These are phyloP conservation scores for Schlechtendalia chinensis DNA, from an alignment of 1,140 invertebrate species.

Conservation along the genomic window DNA sequence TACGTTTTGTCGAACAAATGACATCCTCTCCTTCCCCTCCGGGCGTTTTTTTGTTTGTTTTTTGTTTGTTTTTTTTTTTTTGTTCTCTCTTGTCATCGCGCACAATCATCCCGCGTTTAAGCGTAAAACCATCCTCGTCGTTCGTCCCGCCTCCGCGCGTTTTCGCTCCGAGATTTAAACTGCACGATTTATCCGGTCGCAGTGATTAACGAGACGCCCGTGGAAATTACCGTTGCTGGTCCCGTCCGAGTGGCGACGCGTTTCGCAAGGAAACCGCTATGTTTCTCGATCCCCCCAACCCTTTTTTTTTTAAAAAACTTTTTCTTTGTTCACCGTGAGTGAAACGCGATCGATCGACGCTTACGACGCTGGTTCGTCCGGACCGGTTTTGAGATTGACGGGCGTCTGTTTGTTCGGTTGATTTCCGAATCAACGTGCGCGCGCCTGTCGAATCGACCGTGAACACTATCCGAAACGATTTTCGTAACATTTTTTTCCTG, in stretches of 20 bases:
- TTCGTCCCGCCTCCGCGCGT: neutral
- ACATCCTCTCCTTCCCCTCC: constrained; percentile 8
- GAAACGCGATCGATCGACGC: constrained; percentile 9
- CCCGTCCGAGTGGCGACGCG: neutral
- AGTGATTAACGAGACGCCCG: constrained; percentile 34
- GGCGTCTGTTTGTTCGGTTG: too few species aligned
- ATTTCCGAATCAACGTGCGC: too few species aligned
- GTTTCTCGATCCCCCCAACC: too few species aligned
- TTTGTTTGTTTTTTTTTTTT: neutral
- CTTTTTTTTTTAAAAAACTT: too few species aligned
- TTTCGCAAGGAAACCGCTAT: neutral
- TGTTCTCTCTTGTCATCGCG: constrained; percentile 11
- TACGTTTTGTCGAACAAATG: constrained; percentile 47
- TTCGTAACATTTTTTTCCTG: too few species aligned
- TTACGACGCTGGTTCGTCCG: neutral
- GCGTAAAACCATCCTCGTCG: constrained; percentile 6
- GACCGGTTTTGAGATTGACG: too few species aligned
- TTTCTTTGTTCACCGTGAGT: neutral
- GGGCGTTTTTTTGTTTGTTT: too few species aligned
- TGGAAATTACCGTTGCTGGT: constrained; percentile 23
- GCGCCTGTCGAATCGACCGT: too few species aligned
- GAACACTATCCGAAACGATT: too few species aligned
- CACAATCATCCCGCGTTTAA: constrained; percentile 36
- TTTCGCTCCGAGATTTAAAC: constrained; percentile 14
- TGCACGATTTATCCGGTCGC: neutral